Base-by-base conservation (phyloP, 1,140 invertebrate species). In the Apolygus lucorum region DNA sequence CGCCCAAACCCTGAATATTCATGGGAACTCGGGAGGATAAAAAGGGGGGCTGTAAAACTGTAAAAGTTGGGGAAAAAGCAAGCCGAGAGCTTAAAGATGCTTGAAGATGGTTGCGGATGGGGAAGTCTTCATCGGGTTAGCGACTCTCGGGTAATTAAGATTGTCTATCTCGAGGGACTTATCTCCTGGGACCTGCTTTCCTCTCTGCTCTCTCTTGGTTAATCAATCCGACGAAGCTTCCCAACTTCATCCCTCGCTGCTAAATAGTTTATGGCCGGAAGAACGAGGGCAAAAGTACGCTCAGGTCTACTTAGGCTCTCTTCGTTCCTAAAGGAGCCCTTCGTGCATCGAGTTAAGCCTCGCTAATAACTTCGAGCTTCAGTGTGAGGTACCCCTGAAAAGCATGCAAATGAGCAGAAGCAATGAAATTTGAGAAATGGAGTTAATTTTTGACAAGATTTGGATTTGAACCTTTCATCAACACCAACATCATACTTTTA, bases 61-160 rank as follows among this genome's bases (percentile, higher is more conserved):
- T 63, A 63, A 63, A 63, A 63, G 62, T 63, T 63, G 62, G 62
- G 22, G 62, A 25, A 24, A n/a, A 63, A 63, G 62, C 22, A 63
- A 27, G 17, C 22, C 21, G 62, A 27, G 62, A 25, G 62, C 62
- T 63, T n/a, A 63, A 63, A 63, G 62, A 63, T 22, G 21, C 62
- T 63, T 27, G 27, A 63, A 63, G 62, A 63, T 22, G 21, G 21
- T 63, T 27, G 34, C 17, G 34, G 34, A 42, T 42, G 34, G 34
- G n/a, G 34, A 42, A 17, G 34, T 63, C 62, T 63, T 63, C 62
- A 63, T 63, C 27, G 27, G 62, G 62, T 25, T 25, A 27, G 22
- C 62, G 62, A 27, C 62, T 63, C 22, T n/a, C 22, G 62, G 62
- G 62, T 63, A 63, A 63, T 63, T 63, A 63, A 63, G 62, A 63